Evolutionary conservation across 2,888 invertebrate genomes (phyloP).

Genomic region (Eupeodes latifasciatus): DNA sequence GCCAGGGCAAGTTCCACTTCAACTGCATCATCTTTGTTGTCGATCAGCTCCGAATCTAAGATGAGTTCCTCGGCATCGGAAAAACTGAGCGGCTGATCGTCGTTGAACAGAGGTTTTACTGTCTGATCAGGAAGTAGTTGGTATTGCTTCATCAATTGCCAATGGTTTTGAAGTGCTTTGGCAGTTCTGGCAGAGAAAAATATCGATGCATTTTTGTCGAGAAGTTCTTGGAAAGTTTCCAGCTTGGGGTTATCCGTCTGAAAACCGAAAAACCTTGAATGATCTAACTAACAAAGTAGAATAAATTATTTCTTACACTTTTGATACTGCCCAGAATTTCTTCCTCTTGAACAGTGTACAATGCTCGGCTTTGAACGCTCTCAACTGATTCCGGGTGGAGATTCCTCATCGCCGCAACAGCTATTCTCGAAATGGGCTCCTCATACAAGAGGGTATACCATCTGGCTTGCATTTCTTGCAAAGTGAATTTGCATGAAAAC

Average conservation of each 20-base stretch:
- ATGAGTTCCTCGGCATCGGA: constrained; percentile 96
- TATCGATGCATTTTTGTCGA: constrained; percentile 92
- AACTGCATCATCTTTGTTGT: constrained; percentile 91
- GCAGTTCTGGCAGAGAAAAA: constrained; percentile 96
- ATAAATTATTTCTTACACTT: constrained; percentile 86
- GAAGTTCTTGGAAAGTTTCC: constrained; percentile 93
- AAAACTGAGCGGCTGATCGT: constrained; percentile 89
- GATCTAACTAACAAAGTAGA: not conserved
- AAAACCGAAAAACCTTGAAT: constrained; percentile 83
- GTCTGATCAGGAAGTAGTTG: constrained; percentile 95
- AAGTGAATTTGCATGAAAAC: constrained; percentile 97
- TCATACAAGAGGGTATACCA: constrained; percentile 99
- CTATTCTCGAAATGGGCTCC: constrained; percentile 95
- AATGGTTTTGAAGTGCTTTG: constrained; percentile 93
- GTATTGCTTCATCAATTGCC: constrained; percentile 96
- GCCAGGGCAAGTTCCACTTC: constrained; percentile 91
- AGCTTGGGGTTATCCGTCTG: constrained; percentile 90
- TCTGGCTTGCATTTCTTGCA: constrained; percentile 96
- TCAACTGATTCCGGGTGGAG: constrained; percentile 95
- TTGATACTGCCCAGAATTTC: constrained; percentile 91
- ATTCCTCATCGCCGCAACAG: constrained; percentile 96
- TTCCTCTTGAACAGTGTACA: constrained; percentile 96
- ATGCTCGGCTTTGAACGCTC: constrained; percentile 93
- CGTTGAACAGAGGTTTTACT: constrained; percentile 87
- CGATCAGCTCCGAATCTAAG: constrained; percentile 91